phyloP scores from a whole-genome alignment of 1,140 invertebrate genomes.

The Stegodyphus dumicola region DNA sequence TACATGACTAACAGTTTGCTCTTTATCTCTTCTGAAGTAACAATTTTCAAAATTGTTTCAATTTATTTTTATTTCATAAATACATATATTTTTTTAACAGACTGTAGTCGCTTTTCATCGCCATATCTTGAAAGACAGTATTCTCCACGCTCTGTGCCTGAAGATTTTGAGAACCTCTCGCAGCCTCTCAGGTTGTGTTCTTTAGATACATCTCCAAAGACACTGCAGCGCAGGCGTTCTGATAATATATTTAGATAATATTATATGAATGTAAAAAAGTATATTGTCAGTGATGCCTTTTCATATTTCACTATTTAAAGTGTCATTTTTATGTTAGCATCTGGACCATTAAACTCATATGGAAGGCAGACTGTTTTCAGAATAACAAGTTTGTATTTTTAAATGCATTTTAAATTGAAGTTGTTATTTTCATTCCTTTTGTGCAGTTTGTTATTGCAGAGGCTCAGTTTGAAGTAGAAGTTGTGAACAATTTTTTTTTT shows the following conservation, averaged over 20 bases:
- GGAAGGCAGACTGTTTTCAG: too few relatives aligned
- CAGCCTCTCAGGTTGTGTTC: conserved; percentile 25
- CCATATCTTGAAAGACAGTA: conserved; percentile 1
- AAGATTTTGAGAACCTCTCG: conserved; percentile 34
- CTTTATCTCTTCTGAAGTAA: too few relatives aligned
- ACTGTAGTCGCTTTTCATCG: background rate
- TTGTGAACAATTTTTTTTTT: too few relatives aligned
- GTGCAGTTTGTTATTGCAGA: too few relatives aligned
- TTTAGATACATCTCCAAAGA: conserved; percentile 41
- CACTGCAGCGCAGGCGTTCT: conserved; percentile 14
- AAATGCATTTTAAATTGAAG: too few relatives aligned
- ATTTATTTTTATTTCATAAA: background rate
- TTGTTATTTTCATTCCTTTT: too few relatives aligned
- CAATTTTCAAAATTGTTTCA: too few relatives aligned
- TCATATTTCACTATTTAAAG: background rate
- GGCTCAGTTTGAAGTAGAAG: too few relatives aligned
- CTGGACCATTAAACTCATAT: too few relatives aligned
- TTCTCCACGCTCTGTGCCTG: conserved; percentile 9
- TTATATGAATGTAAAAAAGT: background rate
- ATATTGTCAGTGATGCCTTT: background rate
- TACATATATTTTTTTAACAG: conserved; percentile 19
- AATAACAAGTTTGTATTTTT: too few relatives aligned
- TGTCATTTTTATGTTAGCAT: background rate
- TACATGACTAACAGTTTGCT: too few relatives aligned
- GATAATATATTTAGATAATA: conserved; percentile 54